Percentiles rank a stretch among this genome's conserved stretches.
These are phyloP conservation scores for Ceryle rudis DNA, from an alignment of 2,797 vertebrate genomes.

Conservation along the genomic window DNA sequence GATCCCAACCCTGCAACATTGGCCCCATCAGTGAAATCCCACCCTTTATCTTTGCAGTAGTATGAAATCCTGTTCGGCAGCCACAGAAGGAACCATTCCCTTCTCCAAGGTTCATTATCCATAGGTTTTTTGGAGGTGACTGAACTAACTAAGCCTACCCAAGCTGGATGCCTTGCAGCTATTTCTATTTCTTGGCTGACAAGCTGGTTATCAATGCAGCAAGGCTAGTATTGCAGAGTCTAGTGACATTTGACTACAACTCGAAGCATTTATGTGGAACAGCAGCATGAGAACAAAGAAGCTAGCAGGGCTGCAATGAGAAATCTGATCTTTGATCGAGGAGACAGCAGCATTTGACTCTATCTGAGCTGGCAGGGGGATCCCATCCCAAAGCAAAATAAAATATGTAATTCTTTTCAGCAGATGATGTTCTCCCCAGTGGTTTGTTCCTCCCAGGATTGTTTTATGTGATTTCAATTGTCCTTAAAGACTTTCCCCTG, in stretches of 20 bases:
- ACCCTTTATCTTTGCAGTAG: background rate
- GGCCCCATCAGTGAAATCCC: background rate
- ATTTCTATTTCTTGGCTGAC: conserved; percentile 23
- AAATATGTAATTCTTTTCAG: conserved; percentile 30
- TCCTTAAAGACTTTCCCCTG: conserved; percentile 56
- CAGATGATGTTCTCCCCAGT: conserved; percentile 25
- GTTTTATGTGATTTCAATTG: background rate
- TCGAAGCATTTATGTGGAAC: background rate
- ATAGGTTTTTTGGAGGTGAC: background rate
- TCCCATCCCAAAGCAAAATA: conserved; percentile 52
- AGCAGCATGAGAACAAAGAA: conserved; percentile 23
- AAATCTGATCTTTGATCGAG: conserved; percentile 48
- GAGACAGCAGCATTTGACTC: conserved; percentile 34
- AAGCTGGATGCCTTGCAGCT: background rate
- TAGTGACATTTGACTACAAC: conserved; percentile 9
- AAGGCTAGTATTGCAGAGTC: conserved; percentile 2
- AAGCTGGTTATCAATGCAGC: conserved; percentile 15
- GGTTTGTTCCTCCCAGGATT: conserved; percentile 31
- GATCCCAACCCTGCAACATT: background rate
- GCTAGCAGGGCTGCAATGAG: background rate
- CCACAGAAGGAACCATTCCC: background rate
- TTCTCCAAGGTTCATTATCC: background rate
- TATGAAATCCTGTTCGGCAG: background rate
- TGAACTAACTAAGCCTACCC: background rate
- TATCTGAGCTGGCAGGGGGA: conserved; percentile 25